These are phyloP conservation scores for Urocitellus parryii DNA, from an alignment of 2,113 vertebrate species.

Conservation along the genomic window DNA sequence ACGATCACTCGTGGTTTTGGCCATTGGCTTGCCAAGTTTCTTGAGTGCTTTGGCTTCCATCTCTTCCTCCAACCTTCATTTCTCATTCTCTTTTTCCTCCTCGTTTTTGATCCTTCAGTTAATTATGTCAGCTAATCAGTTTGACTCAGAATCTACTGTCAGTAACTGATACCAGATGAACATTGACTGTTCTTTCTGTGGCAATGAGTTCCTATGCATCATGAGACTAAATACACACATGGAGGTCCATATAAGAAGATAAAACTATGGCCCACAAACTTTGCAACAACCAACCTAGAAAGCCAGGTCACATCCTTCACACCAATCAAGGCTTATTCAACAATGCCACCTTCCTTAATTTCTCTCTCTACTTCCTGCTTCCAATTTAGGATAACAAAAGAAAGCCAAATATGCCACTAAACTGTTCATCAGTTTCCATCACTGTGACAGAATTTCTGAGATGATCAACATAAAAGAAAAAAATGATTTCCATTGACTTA, in stretches of 20 bases:
- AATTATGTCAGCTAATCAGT: not conserved
- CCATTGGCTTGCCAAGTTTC: not conserved
- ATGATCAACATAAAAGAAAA: not conserved
- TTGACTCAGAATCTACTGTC: not conserved
- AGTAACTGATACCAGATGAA: not conserved
- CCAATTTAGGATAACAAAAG: not conserved
- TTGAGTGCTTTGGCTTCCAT: not conserved
- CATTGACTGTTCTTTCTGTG: not conserved
- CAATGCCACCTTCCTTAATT: not conserved
- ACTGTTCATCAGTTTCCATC: not conserved
- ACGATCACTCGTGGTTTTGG: not conserved
- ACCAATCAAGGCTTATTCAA: not conserved
- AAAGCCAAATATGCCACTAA: not conserved
- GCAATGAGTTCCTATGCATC: not conserved
- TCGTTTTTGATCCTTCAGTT: not conserved
- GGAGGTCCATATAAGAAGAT: not conserved
- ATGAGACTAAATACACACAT: not conserved
- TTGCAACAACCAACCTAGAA: not conserved
- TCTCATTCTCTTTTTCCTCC: not conserved
- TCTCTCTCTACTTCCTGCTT: not conserved
- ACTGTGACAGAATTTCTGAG: not conserved
- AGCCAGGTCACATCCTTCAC: not conserved
- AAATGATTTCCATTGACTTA: not conserved
- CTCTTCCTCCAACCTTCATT: not conserved
- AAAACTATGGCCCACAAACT: not conserved